Base-by-base conservation (phyloP, 2,888 invertebrate species). In the Epinotia ramella region DNA sequence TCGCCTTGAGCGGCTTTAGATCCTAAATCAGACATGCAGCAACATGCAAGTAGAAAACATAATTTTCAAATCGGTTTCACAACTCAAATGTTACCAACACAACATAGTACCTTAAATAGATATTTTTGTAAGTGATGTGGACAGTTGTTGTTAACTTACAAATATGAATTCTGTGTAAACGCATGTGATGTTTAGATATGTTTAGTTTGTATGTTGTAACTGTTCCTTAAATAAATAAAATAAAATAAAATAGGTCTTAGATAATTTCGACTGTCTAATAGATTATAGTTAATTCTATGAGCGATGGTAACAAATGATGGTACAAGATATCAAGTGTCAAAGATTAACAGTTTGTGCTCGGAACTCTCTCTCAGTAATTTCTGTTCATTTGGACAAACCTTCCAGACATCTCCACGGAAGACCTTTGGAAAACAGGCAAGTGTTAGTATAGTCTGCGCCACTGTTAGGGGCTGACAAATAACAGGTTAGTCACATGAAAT, bases 381-480 rank as follows among this genome's bases (percentile, higher is more conserved):
- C 89, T 88, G 85, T 84, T 84, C 81, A 88, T 86, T 88, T 86
- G 86, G 91, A 96, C 95, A 95, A 95, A 96, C 96, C 96, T 96
- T 96, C 95, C 95, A 95, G 88, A 94, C 93, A 90, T 95, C 93
- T 95, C 96, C 96, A 84, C 95, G 95, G 93, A 95, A 96, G 95
- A 95, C 96, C 96, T 96, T 93, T 88, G 90, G 90, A 92, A 93
- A 92, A 92, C 88, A 91, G 87, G 88, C 88, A 90, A 91, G 89
- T 87, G 91, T 91, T 92, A 92, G 89, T 89, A 89, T 86, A 88
- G 86, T 89, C 88, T 89, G 87, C 89, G 87, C 88, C 88, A 91
- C 89, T 87, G 86, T 90, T 90, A 89, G 86, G 87, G 88, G 89
- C 91, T 91, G 90, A 85, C 82, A 85, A 86, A 86, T 75, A 81